A percentile compares a stretch with the other conserved stretches of the same genome.
Evolutionary conservation across 2,113 vertebrate genomes (phyloP).

Genomic region (Hystrix brachyura): DNA sequence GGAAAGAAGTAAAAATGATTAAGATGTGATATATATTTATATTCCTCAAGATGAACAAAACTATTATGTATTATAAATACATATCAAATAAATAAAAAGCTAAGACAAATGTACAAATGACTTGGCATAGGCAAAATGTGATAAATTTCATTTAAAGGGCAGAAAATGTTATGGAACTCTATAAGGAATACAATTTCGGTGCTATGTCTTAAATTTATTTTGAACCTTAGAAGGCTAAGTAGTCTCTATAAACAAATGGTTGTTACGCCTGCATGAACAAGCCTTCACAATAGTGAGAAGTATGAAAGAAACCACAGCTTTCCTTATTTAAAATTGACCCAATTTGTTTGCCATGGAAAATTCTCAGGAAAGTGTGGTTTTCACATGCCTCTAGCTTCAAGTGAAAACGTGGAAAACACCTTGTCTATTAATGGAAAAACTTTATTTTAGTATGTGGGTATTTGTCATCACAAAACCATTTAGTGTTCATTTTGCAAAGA

Average conservation of each 20-base stretch:
- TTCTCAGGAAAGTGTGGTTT: constrained; percentile 86
- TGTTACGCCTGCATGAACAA: constrained; percentile 82
- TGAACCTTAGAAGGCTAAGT: constrained; percentile 68
- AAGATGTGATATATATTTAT: neutral
- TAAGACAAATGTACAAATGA: constrained; percentile 21
- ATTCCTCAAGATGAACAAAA: neutral
- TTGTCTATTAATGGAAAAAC: constrained; percentile 71
- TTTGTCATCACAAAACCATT: constrained; percentile 71
- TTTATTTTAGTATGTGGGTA: constrained; percentile 66
- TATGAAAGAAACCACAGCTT: constrained; percentile 80
- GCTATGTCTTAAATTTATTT: constrained; percentile 57
- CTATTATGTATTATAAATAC: neutral
- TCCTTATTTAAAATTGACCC: constrained; percentile 84
- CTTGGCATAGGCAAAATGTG: neutral
- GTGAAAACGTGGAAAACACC: constrained; percentile 78
- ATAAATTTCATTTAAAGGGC: neutral
- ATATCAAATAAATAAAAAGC: neutral
- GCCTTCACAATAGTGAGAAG: constrained; percentile 77
- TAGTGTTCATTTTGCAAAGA: constrained; percentile 59
- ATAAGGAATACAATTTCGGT: constrained; percentile 15
- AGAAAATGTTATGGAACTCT: neutral
- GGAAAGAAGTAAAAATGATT: neutral
- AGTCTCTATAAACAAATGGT: constrained; percentile 57
- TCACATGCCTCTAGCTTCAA: constrained; percentile 80
- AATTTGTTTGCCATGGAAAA: constrained; percentile 85